Conservation (phyloP, 2,888 invertebrate genomes). For the Beris morrisii region DNA sequence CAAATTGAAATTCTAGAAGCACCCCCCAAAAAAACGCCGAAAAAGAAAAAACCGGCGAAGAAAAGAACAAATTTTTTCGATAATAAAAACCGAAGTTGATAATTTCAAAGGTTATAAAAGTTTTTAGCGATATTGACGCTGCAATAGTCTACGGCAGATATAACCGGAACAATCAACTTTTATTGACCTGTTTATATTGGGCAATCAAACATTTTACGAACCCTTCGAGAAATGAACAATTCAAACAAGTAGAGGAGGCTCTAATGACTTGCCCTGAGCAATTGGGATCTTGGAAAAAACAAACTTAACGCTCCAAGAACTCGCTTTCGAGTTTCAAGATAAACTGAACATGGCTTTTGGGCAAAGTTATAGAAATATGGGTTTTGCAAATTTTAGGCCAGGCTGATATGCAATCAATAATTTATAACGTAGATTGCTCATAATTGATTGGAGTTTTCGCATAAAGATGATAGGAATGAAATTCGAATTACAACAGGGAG, state of each 20-base stretch:
- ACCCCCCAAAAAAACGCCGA: background rate
- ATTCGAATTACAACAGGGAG: too few species aligned
- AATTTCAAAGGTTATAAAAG: slow-evolving; percentile 30
- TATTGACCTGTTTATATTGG: slow-evolving; percentile 30
- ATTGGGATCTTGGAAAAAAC: too few species aligned
- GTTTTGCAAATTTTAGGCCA: too few species aligned
- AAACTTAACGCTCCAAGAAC: too few species aligned
- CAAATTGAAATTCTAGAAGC: slow-evolving; percentile 29
- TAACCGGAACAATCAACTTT: slow-evolving; percentile 28
- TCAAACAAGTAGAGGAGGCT: slow-evolving; percentile 21
- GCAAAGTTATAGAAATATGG: too few species aligned
- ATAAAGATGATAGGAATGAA: too few species aligned
- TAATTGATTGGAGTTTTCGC: too few species aligned
- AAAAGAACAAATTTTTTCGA: slow-evolving; percentile 5
- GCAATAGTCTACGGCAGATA: slow-evolving; percentile 1
- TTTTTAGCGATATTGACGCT: slow-evolving; percentile 28
- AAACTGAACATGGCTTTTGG: too few species aligned
- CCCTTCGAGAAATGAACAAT: slow-evolving; percentile 30
- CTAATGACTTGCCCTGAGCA: slow-evolving; percentile 23
- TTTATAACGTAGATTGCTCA: too few species aligned
- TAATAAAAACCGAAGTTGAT: slow-evolving; percentile 30
- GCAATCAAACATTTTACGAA: slow-evolving; percentile 32
- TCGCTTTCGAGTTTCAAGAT: too few species aligned
- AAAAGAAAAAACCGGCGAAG: slow-evolving; percentile 8
- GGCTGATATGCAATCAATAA: too few species aligned